Base-by-base conservation (phyloP, 2,797 vertebrate species). In the Acanthis flammea region DNA sequence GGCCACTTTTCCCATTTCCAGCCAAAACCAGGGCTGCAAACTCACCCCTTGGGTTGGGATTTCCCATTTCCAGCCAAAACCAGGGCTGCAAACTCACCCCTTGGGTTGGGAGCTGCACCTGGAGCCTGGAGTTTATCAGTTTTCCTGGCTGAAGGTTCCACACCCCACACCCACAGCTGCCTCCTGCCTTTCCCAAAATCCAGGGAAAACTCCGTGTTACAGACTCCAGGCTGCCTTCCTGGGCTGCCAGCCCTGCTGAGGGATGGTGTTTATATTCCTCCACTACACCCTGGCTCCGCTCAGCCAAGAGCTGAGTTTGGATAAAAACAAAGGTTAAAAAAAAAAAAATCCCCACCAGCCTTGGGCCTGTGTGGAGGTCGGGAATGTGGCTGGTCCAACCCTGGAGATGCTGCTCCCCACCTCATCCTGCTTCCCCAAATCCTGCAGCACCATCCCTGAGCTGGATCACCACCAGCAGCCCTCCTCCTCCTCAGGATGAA, bases 181-280 rank as follows among this genome's bases (percentile, higher is more conserved):
- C n/a, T 44, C 58, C 41, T 22, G 44, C 67, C 21, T 60, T 67
- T n/a, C 35, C 77, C 73, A 37, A 39, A 37, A 86, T 0, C 3
- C 57, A 10, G 66, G 72, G 54, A 61, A 92, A 91, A 62, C 23
- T 54, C 65, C 0, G 17, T 0, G n/a, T 92, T 60, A 25, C 63
- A 35, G 86, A 74, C 48, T 4, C 22, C 82, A 57, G 86, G 60
- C 86, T 85, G 90, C 91, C 48, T 51, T 47, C n/a, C 63, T 1
- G 5, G 41, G 85, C 41, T 3, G 1, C 65, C 75, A 44, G 86
- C 50, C 60, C 87, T 0, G 61, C 85, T 90, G 90, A 94, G 23
- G 82, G 92, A 90, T 53, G 48, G n/a, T 94, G 95, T 96, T 96
- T 95, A 92, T 63, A 21, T 86, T 94, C 45, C 82, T 42, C 19